phyloP scores from a whole-genome alignment of 2,113 vertebrate species.

The Leucopsar rothschildi region DNA sequence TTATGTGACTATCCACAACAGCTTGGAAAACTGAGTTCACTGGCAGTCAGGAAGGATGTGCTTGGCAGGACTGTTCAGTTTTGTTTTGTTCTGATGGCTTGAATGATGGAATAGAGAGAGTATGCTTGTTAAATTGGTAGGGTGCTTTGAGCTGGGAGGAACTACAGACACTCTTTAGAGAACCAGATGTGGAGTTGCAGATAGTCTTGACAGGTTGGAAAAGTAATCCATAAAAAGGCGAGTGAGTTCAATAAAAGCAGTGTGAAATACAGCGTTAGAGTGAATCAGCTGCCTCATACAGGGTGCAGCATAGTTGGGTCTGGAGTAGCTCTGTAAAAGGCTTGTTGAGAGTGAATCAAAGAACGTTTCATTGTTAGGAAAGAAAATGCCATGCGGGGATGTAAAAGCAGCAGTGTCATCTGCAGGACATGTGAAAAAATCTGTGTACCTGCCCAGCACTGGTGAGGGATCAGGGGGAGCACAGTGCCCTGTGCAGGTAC shows the following conservation, averaged over 20 bases:
- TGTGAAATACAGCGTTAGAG: neutral
- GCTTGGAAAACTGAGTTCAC: neutral
- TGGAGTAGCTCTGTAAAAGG: neutral
- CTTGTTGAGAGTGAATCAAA: neutral
- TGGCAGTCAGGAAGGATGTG: neutral
- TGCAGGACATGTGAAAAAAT: neutral
- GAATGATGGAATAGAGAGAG: neutral
- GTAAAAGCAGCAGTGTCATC: neutral
- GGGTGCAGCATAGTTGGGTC: neutral
- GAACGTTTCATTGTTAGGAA: neutral
- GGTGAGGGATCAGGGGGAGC: neutral
- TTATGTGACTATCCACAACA: neutral
- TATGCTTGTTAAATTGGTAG: neutral
- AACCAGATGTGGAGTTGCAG: neutral
- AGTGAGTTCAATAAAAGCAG: neutral
- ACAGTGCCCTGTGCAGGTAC: accelerated
- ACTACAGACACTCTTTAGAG: neutral
- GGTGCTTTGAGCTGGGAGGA: constrained; percentile 1
- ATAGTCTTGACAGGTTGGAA: neutral
- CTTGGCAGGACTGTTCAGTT: neutral
- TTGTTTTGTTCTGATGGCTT: neutral
- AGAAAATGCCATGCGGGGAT: neutral
- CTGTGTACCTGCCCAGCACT: neutral
- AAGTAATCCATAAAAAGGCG: neutral
- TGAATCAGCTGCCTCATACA: neutral